A percentile compares a stretch with the other conserved stretches of the same genome.
phyloP scores from a whole-genome alignment of 2,797 vertebrate genomes.

The Huso huso region DNA sequence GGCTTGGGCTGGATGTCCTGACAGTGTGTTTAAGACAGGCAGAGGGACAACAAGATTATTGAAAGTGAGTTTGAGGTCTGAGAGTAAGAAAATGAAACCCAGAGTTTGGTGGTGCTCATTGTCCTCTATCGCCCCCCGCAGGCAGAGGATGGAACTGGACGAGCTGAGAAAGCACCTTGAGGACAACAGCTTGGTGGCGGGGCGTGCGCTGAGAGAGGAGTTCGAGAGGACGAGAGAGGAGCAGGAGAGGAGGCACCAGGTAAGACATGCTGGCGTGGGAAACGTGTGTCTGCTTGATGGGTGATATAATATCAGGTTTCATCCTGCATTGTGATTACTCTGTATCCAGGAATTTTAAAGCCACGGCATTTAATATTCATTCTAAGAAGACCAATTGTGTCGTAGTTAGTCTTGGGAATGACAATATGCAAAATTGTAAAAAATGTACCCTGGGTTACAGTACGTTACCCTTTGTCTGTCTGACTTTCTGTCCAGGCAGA shows the following conservation, averaged over 20 bases:
- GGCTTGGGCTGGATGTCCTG: background rate
- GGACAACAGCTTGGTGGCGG: slow-evolving; percentile 63
- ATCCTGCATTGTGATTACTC: background rate
- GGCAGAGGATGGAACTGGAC: slow-evolving; percentile 78
- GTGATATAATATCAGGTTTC: background rate
- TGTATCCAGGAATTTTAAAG: background rate
- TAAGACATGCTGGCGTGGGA: slow-evolving; percentile 25
- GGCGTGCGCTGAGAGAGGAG: slow-evolving; percentile 67
- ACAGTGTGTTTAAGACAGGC: no score
- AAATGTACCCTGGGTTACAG: no score
- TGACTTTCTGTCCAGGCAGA: slow-evolving; percentile 56
- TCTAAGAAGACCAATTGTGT: no score
- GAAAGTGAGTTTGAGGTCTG: no score
- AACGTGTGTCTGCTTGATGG: background rate
- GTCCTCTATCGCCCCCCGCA: slow-evolving; percentile 30
- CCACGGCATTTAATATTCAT: background rate
- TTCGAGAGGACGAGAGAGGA: slow-evolving; percentile 73
- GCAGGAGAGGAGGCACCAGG: slow-evolving; percentile 84
- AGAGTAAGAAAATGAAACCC: background rate
- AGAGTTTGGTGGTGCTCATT: background rate
- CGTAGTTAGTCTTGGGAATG: no score
- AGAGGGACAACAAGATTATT: no score
- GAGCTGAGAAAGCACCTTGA: slow-evolving; percentile 77
- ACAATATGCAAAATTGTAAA: background rate
- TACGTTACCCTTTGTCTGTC: slow-evolving; percentile 18